phyloP scores from a whole-genome alignment of 2,113 vertebrate genomes.

The Arizona elegans region DNA sequence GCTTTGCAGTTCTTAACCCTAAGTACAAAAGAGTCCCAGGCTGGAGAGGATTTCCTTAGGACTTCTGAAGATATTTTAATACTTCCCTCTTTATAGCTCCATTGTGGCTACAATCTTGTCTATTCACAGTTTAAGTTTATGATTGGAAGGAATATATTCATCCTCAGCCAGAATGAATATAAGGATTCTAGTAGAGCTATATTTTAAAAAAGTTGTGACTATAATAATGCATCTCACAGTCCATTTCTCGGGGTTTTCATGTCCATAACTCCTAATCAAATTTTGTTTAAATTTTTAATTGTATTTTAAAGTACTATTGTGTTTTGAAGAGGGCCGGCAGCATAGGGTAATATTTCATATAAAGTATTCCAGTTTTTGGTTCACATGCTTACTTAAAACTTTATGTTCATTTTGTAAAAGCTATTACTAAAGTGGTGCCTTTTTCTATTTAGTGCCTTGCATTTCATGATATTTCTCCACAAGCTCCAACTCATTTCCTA shows the following conservation, averaged over 20 bases:
- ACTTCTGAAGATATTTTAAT: background rate
- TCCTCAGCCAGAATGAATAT: background rate
- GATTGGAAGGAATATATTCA: background rate
- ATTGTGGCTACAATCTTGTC: background rate
- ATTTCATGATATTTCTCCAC: slow-evolving; percentile 88
- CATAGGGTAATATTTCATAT: background rate
- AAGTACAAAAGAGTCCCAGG: background rate
- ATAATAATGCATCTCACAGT: background rate
- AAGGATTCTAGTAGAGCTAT: background rate
- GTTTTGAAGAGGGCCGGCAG: background rate
- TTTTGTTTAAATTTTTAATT: background rate
- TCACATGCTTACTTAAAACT: background rate
- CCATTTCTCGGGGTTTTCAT: background rate
- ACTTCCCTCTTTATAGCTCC: background rate
- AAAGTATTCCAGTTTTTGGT: background rate
- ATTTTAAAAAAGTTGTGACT: background rate
- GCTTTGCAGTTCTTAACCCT: background rate
- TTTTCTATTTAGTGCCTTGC: slow-evolving; percentile 82
- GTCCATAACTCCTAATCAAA: background rate
- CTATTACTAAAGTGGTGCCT: background rate
- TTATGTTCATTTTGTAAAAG: background rate
- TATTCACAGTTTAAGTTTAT: background rate
- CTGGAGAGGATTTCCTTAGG: too few relatives aligned
- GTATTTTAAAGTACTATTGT: background rate
- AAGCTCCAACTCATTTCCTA: slow-evolving; percentile 93